A percentile compares a stretch with the other conserved stretches of the same genome.
These are phyloP conservation scores for Scaeva pyrastri DNA, from an alignment of 2,888 invertebrate genomes.

Conservation along the genomic window DNA sequence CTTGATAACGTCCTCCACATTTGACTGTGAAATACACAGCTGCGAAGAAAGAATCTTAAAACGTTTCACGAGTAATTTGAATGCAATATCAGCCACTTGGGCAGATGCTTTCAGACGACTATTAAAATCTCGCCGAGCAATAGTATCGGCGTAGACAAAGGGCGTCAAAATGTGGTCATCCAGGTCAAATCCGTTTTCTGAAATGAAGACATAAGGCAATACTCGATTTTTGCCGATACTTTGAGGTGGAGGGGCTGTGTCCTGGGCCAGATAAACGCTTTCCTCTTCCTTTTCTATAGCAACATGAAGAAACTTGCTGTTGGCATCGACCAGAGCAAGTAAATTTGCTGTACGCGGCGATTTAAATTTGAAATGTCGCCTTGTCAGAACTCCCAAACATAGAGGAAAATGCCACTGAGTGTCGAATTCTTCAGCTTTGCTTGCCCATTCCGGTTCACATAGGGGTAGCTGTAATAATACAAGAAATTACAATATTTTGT, in stretches of 20 bases:
- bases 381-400: constrained; percentile 65
- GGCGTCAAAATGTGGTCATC: constrained; percentile 73
- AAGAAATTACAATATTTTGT: constrained; percentile 8
- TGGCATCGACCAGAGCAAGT: constrained; percentile 71
- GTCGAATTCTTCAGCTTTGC: constrained; percentile 71
- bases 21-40: constrained; percentile 40
- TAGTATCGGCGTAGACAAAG: constrained; percentile 49
- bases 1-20: constrained; percentile 62
- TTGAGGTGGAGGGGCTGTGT: constrained; percentile 66
- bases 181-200: constrained; percentile 69
- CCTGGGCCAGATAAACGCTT: constrained; percentile 44
- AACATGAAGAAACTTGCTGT: constrained; percentile 66
- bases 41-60: constrained; percentile 56
- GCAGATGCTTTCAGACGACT: constrained; percentile 46
- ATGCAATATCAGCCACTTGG: constrained; percentile 58
- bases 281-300: constrained; percentile 71
- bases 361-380: constrained; percentile 70
- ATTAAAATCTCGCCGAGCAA: constrained; percentile 48
- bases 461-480: constrained; percentile 42
- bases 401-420: constrained; percentile 71
- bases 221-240: constrained; percentile 60
- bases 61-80: constrained; percentile 48
- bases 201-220: constrained; percentile 73
- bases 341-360: constrained; percentile 47
- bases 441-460: constrained; percentile 69